phyloP scores from a whole-genome alignment of 1,140 invertebrate species.

The Anthonomus grandis region DNA sequence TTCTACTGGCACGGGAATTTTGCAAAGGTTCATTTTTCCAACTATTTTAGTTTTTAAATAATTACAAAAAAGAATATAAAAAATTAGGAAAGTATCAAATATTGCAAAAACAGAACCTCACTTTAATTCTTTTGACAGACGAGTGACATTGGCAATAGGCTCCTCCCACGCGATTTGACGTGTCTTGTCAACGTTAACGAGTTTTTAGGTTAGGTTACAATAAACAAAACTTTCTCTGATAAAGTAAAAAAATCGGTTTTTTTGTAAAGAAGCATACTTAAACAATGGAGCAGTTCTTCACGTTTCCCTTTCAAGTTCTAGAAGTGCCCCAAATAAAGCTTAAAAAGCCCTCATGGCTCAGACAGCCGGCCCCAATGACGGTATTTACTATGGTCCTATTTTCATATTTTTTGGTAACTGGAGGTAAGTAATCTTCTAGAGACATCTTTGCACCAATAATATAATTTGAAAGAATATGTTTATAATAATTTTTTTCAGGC shows the following conservation, averaged over 20 bases:
- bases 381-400: slow-evolving; percentile 86
- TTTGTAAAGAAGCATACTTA: no score
- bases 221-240: no score
- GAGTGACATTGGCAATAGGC: no score
- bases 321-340: slow-evolving; percentile 91
- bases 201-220: no score
- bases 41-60: no score
- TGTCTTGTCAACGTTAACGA: no score
- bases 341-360: slow-evolving; percentile 87
- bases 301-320: slow-evolving; percentile 75
- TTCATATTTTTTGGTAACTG: slow-evolving; percentile 97
- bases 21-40: slow-evolving; percentile 46
- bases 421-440: slow-evolving; percentile 64
- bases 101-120: no score
- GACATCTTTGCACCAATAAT: neutral
- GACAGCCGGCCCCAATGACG: slow-evolving; percentile 89
- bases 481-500: slow-evolving; percentile 59
- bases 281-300: slow-evolving; percentile 45
- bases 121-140: no score
- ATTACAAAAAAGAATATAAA: no score
- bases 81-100: no score
- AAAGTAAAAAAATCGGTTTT: no score
- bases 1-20: slow-evolving; percentile 39
- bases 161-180: no score
- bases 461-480: neutral